Base-by-base conservation (phyloP, 2,888 invertebrate genomes). In the Pammene fasciana region DNA sequence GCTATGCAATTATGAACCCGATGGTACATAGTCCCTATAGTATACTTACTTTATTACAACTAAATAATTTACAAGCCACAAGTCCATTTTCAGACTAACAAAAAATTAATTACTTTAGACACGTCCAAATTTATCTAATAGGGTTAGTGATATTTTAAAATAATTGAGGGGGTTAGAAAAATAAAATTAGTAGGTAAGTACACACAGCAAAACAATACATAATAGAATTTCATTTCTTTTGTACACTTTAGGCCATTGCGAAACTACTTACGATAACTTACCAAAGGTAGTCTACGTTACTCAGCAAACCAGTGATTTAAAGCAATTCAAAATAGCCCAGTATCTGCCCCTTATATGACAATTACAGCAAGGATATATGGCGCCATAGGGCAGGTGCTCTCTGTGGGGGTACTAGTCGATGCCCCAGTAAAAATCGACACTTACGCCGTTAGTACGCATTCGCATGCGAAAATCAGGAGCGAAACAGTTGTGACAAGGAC, bases 201-300 rank as follows among this genome's bases (percentile, higher is more conserved):
- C 62, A 67, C 55, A 72, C 41, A 70, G 65, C 68, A 59, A 67
- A 71, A 13, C 50, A 57, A 65, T 54, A 67, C 65, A 57, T 68
- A 60, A 41, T 73, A 72, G 55, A 18, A 48, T 65, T 72, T 70
- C 68, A 68, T 67, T 43, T 73, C 70, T 72, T 74, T 75, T 76
- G 70, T 75, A 78, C 70, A 72, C 68, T 78, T 84, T 86, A 86
- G 86, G 86, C 86, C 86, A 75, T 78, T 76, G 75, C 75, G 84
- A 83, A 85, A 86, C 85, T 81, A 84, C 85, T 84, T 76, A 83
- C 83, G 71, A 73, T 72, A 68, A 72, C 74, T 79, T 78, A 79
- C 71, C 67, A 72, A n/a, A 60, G 74, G 70, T 76, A 70, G 60
- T 26, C 59, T 70, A 68, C 54, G 45, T 56, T 55, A 67, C 7